phyloP scores from a whole-genome alignment of 2,888 invertebrate species.

The Dryadula phaetusa region DNA sequence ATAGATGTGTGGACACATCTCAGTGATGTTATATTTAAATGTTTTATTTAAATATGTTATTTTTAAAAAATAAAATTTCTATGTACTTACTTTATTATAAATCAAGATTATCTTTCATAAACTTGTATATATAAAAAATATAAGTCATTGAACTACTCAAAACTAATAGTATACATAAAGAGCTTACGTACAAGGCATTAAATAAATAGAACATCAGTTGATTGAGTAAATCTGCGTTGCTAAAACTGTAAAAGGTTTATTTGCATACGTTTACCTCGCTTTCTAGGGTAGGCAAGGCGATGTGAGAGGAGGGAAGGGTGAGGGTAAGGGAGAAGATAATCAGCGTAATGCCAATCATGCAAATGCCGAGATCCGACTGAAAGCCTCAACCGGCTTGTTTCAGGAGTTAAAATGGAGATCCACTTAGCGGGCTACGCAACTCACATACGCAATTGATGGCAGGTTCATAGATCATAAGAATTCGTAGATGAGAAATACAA shows the following conservation, averaged over 20 bases:
- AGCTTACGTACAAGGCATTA: not conserved
- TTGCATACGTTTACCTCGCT: constrained; percentile 75
- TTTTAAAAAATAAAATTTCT: too few species aligned
- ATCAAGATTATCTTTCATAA: too few species aligned
- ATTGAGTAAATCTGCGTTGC: constrained; percentile 45
- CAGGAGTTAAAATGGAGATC: constrained; percentile 85
- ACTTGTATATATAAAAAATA: too few species aligned
- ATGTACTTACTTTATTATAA: too few species aligned
- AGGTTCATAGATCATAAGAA: constrained; percentile 56
- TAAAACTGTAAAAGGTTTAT: constrained; percentile 69
- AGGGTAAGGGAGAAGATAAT: constrained; percentile 64
- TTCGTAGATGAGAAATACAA: constrained; percentile 10
- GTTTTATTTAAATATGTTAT: too few species aligned
- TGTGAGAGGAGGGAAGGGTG: constrained; percentile 48
- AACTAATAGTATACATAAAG: not conserved
- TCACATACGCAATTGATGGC: constrained; percentile 81
- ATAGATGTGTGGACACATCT: too few species aligned
- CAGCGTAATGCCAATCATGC: constrained; percentile 84
- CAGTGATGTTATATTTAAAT: too few species aligned
- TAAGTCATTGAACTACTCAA: not conserved
- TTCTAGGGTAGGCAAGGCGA: constrained; percentile 59
- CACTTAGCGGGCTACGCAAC: constrained; percentile 81
- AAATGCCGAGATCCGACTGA: constrained; percentile 83
- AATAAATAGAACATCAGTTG: constrained; percentile 29
- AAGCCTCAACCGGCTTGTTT: constrained; percentile 83